A percentile compares a stretch with the other conserved stretches of the same genome.
phyloP scores from a whole-genome alignment of 2,888 invertebrate species.

The Iphiclides podalirius region DNA sequence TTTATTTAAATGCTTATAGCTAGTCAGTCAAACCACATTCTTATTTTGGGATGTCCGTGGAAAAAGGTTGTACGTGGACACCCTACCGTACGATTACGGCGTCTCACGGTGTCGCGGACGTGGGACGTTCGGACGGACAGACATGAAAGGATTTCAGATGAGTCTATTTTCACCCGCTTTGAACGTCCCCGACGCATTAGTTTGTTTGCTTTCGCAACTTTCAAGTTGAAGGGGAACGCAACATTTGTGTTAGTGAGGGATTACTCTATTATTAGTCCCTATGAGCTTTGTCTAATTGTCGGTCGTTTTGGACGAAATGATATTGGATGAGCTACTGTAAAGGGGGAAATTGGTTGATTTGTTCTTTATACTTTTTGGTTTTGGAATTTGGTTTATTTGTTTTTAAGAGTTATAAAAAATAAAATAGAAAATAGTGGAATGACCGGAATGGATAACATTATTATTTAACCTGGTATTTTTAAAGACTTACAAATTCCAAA shows the following conservation, averaged over 20 bases:
- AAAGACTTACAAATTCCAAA: too few species aligned
- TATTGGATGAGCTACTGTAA: not conserved
- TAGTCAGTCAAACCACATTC: too few species aligned
- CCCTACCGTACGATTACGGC: constrained; percentile 27
- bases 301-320: constrained; percentile 39
- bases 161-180: constrained; percentile 74
- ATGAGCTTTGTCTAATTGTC: constrained; percentile 34
- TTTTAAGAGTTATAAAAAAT: too few species aligned
- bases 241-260: constrained; percentile 36
- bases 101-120: constrained; percentile 48
- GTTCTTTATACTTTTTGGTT: too few species aligned
- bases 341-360: not conserved
- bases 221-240: constrained; percentile 48
- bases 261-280: constrained; percentile 26
- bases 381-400: too few species aligned
- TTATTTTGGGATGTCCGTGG: too few species aligned
- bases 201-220: constrained; percentile 74
- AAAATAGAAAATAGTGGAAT: too few species aligned
- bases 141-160: constrained; percentile 73
- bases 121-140: constrained; percentile 42
- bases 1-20: too few species aligned
- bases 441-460: too few species aligned
- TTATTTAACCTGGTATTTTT: too few species aligned
- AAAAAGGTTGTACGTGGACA: too few species aligned
- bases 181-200: constrained; percentile 51